Conservation (phyloP, 2,113 vertebrate genomes). For the Sylvia atricapilla region DNA sequence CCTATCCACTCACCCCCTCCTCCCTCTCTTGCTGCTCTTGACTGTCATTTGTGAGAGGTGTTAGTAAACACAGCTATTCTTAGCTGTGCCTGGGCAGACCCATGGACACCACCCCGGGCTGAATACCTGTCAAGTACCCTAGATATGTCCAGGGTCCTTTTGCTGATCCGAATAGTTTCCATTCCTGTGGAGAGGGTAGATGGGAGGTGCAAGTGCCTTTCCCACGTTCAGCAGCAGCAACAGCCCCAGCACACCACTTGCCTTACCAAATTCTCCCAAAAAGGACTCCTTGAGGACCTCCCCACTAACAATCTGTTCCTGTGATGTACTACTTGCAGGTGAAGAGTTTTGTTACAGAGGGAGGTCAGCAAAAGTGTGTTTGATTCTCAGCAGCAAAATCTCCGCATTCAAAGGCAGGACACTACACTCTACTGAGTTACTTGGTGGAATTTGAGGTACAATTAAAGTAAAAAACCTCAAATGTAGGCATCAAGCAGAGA, state of each 20-base stretch:
- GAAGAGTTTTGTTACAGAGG: background rate
- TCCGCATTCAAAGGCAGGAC: fast-evolving
- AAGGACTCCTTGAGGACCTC: background rate
- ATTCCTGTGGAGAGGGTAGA: background rate
- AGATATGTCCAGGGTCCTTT: background rate
- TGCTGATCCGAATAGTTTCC: background rate
- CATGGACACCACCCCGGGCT: background rate
- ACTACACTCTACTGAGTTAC: background rate
- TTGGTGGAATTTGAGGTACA: background rate
- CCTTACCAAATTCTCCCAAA: background rate
- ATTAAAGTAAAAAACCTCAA: background rate
- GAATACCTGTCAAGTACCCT: background rate
- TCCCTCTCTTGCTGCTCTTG: background rate
- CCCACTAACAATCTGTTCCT: background rate
- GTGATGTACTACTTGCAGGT: background rate
- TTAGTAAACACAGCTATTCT: background rate
- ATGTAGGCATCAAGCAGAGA: background rate
- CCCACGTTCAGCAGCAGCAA: background rate
- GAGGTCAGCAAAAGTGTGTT: background rate
- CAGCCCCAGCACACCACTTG: background rate
- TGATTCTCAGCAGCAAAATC: background rate
- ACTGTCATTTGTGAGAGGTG: background rate
- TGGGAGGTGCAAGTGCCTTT: background rate
- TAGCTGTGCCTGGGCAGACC: background rate
- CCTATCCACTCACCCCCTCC: background rate